These are phyloP conservation scores for Conchocele bisecta DNA, from an alignment of 2,888 invertebrate species.

Conservation along the genomic window DNA sequence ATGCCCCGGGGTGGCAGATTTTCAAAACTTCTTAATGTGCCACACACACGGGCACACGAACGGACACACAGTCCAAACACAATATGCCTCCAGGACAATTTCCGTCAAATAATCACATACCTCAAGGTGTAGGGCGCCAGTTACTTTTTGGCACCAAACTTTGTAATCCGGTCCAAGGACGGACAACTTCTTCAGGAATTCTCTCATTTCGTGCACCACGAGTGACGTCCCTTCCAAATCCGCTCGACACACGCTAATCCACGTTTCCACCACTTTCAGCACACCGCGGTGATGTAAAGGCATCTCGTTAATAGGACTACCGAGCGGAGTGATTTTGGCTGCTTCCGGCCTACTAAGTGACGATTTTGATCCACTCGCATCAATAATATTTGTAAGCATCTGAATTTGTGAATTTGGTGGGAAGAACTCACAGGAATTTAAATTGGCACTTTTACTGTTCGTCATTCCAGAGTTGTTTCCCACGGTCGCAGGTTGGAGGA, in stretches of 20 bases:
- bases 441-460: not conserved
- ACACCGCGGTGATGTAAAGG: constrained; percentile 78
- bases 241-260: constrained; percentile 77
- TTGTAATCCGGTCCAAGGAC: constrained; percentile 85
- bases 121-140: constrained; percentile 76
- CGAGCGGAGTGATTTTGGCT: constrained; percentile 49
- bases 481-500: constrained; percentile 34
- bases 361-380: constrained; percentile 36
- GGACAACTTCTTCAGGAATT: constrained; percentile 84
- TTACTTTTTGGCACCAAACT: constrained; percentile 83
- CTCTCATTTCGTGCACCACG: constrained; percentile 84
- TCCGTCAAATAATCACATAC: too few relatives aligned
- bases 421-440: not conserved
- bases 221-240: constrained; percentile 79
- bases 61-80: too few relatives aligned
- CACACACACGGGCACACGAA: too few relatives aligned
- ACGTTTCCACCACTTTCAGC: constrained; percentile 80
- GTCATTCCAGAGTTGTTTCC: not conserved
- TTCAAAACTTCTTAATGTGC: too few relatives aligned
- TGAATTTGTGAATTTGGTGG: too few relatives aligned
- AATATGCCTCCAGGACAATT: too few relatives aligned
- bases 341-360: constrained; percentile 34
- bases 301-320: constrained; percentile 72
- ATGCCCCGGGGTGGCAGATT: too few relatives aligned
- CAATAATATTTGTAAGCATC: too few relatives aligned